phyloP scores from a whole-genome alignment of 2,113 vertebrate genomes.

The Antigone vipio region DNA sequence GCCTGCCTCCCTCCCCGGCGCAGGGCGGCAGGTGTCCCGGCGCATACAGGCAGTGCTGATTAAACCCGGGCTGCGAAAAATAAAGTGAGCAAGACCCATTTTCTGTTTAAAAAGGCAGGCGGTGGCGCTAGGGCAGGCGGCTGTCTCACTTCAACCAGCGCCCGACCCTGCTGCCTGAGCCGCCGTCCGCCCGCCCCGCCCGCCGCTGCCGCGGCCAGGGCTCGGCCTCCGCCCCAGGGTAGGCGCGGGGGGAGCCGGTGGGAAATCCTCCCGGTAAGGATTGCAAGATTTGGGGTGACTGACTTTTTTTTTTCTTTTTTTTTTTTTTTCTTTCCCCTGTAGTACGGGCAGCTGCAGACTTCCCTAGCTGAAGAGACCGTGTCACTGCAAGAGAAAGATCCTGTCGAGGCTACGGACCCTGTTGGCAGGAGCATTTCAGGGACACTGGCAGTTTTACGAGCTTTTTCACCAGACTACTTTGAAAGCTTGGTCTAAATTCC shows the following conservation, averaged over 20 bases:
- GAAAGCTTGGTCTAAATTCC: neutral
- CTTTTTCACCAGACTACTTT: neutral
- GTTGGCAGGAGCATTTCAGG: neutral
- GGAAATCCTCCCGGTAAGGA: neutral
- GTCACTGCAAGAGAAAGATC: neutral
- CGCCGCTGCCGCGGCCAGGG: neutral
- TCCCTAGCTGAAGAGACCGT: rapidly evolving
- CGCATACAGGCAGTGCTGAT: neutral
- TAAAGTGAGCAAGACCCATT: neutral
- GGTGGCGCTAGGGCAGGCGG: neutral
- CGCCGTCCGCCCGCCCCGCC: too few relatives aligned
- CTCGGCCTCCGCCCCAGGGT: neutral
- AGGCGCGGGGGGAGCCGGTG: too few relatives aligned
- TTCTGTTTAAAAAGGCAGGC: neutral
- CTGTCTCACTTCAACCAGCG: neutral
- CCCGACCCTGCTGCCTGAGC: too few relatives aligned
- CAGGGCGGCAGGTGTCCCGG: neutral
- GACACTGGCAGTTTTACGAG: too few relatives aligned
- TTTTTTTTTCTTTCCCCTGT: too few relatives aligned
- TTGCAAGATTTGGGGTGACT: neutral
- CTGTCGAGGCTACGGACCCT: too few relatives aligned
- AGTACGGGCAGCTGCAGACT: rapidly evolving
- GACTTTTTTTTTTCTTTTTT: too few relatives aligned
- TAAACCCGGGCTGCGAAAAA: neutral
- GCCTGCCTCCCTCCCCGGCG: neutral